Evolutionary conservation across 2,797 vertebrate genomes (phyloP).

Genomic region (Lithobates sylvaticus): DNA sequence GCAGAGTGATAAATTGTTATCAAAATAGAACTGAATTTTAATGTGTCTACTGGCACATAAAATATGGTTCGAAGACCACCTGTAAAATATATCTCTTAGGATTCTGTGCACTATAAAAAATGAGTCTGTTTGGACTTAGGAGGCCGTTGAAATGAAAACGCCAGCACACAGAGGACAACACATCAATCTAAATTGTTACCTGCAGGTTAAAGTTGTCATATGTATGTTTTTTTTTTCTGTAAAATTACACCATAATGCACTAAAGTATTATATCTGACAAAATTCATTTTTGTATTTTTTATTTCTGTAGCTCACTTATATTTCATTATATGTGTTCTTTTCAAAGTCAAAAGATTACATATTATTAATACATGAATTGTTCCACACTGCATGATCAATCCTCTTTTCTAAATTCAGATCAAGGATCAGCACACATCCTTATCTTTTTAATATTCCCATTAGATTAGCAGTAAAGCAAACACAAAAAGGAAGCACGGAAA

Average conservation of each 20-base stretch:
- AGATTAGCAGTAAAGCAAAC: conserved; percentile 56
- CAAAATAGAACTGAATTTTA: conserved; percentile 74
- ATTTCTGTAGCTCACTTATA: not conserved
- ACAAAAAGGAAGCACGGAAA: conserved; percentile 44
- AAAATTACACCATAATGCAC: conserved; percentile 37
- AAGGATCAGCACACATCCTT: conserved; percentile 44
- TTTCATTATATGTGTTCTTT: not conserved
- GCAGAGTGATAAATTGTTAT: conserved; percentile 77
- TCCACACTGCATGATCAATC: not conserved
- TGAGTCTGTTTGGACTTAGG: conserved; percentile 77
- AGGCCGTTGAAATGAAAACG: conserved; percentile 81
- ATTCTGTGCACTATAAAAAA: conserved; percentile 80
- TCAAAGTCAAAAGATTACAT: not conserved
- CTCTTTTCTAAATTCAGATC: conserved; percentile 20
- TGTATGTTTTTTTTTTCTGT: conserved; percentile 36
- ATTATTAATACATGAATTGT: conserved; percentile 11
- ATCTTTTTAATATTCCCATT: conserved; percentile 60
- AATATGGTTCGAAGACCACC: conserved; percentile 74
- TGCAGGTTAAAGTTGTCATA: conserved; percentile 64
- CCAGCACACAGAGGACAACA: conserved; percentile 73
- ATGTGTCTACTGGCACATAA: conserved; percentile 71
- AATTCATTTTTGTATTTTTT: not conserved
- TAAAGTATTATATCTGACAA: conserved; percentile 24
- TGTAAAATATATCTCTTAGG: conserved; percentile 77
- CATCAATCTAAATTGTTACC: conserved; percentile 82